These are phyloP conservation scores for Thaumetopoea pityocampa DNA, from an alignment of 1,140 invertebrate species.

Conservation along the genomic window DNA sequence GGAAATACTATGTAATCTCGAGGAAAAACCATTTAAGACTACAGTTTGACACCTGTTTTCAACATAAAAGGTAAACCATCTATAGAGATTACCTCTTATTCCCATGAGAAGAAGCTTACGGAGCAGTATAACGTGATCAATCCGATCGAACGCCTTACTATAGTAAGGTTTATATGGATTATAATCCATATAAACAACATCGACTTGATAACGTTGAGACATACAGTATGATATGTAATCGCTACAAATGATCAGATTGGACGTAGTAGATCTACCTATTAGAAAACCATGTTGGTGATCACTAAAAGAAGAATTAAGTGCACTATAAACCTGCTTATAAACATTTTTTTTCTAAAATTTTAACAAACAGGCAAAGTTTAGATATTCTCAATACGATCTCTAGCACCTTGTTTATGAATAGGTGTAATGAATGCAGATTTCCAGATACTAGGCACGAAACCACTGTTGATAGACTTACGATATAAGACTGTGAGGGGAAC, in stretches of 20 bases:
- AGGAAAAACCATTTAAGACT: not conserved
- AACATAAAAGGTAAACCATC: constrained; percentile 2
- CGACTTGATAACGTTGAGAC: not conserved
- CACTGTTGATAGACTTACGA: not conserved
- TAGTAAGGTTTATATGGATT: too few relatives aligned
- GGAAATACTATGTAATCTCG: not conserved
- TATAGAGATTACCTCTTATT: not conserved
- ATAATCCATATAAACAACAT: constrained; percentile 1
- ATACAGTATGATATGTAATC: not conserved
- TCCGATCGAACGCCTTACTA: not conserved
- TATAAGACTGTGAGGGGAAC: constrained; percentile 2
- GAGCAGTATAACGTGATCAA: not conserved
- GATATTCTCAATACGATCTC: constrained; percentile 3
- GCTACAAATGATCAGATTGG: not conserved
- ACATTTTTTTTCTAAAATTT: constrained; percentile 8
- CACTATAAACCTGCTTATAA: not conserved
- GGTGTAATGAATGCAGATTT: constrained; percentile 3
- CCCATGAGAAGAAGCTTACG: not conserved
- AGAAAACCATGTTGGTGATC: too few relatives aligned
- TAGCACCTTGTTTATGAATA: constrained; percentile 11
- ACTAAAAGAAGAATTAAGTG: not conserved
- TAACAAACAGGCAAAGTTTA: constrained; percentile 11
- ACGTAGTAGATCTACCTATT: not conserved
- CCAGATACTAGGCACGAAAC: constrained; percentile 5
- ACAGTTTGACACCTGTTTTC: constrained; percentile 1